Base-by-base conservation (phyloP, 1,140 invertebrate species). In the Chymomyza costata region DNA sequence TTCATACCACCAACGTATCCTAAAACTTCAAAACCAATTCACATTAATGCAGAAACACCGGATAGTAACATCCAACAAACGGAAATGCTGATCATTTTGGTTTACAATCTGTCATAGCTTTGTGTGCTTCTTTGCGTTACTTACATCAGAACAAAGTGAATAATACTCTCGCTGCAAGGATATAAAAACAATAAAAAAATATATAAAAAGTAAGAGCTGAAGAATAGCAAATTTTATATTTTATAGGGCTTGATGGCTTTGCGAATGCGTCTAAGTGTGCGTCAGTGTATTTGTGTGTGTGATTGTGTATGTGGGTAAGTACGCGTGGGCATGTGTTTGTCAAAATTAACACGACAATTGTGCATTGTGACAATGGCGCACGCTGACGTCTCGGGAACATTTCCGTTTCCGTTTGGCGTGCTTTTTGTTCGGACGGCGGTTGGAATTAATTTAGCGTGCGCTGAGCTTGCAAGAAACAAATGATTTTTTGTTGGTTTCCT, bases 391-490 rank as follows among this genome's bases (percentile, higher is more conserved):
- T 80, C 73, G 67, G 71, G 63, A 63, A 80, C 67, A 80, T 70
- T 80, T 80, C 73, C 73, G 73, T 54, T 80, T 80, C 74, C 73
- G 73, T 61, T 78, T 80, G 56, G 73, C 54, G 40, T 48, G 73
- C 51, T 80, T 76, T 76, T 78, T 76, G 66, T 78, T 80, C 66
- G 74, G 62, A 59, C 41, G 61, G 65, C 60, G 74, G 68, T 54
- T 68, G 53, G 64, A 80, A 80, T 80, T 80, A 80, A 80, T 80
- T 80, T 80, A 81, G 73, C 73, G 73, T 80, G 74, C 52, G 67
- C 73, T 78, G 73, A 78, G 73, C 73, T 67, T 62, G 67, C 67
- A 80, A 78, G 73, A 78, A 80, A 78, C 73, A 78, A 78, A 73
- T 80, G 67, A 73, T 78, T 67, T 64, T 63, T 66, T 66, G 48